Base-by-base conservation (phyloP, 2,888 invertebrate genomes). In the Leptinotarsa haldemani region DNA sequence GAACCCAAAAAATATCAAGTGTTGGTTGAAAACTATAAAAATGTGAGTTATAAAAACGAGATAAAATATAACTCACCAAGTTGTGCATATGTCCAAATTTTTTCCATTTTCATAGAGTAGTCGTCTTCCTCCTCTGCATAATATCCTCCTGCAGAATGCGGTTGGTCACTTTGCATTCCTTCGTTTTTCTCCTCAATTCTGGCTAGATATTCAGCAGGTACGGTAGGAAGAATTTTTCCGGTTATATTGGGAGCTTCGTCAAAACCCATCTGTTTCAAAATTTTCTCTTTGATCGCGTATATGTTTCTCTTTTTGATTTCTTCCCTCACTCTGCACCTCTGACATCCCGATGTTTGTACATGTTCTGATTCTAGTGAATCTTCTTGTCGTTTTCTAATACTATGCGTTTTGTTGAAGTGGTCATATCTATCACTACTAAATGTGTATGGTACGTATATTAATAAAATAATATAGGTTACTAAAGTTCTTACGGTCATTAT, bases 41-140 rank as follows among this genome's bases (percentile, higher is more conserved):
- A 50, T 3, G 9, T 15, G 47, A 15, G 3, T n/a, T 16, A 0
- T 50, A 7, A 50, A 5, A 50, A 50, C n/a, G 15, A 16, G 16
- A 7, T 5, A 50, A 5, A 47, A n/a, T 65, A 22, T 40, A n/a
- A 87, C 88, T 88, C 85, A 88, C 88, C 86, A 75, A 84, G 85
- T 80, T 88, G 93, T 83, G 92, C 92, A 88, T 93, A 93, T 80
- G 91, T 91, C 86, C 93, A 88, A 82, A 93, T 90, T 84, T 91
- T 91, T 85, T 93, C 91, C 76, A 93, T 92, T 83, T 90, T 90
- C 80, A 92, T 91, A 83, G 92, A 91, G 88, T 90, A 92, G 86
- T 93, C 92, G 83, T 93, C 93, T 78, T 91, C 89, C 86, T 92
- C 88, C 86, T 91, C 86, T 87, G 90, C 85, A 87, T 88, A 86